Conservation (phyloP, 2,797 vertebrate genomes). For the Sphenopsis melanotis region DNA sequence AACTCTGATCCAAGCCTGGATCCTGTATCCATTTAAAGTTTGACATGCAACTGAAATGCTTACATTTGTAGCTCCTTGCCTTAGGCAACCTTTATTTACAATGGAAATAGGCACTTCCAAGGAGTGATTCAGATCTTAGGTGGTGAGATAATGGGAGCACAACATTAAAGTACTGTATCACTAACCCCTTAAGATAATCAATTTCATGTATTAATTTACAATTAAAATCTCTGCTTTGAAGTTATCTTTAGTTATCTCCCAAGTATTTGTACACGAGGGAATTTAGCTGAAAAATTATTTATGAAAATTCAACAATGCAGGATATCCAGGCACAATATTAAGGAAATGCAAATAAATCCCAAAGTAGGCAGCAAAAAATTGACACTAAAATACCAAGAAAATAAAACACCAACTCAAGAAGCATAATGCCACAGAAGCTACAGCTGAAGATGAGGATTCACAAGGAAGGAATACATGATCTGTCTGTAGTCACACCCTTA, state of each 20-base stretch:
- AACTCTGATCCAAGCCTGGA: not conserved
- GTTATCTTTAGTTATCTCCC: constrained; percentile 17
- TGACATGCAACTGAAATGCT: not conserved
- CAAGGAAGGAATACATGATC: not conserved
- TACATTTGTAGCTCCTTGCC: not conserved
- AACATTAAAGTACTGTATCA: not conserved
- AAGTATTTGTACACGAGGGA: not conserved
- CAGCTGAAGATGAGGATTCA: not conserved
- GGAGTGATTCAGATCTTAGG: constrained; percentile 36
- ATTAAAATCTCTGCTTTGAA: constrained; percentile 62
- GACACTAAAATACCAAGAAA: not conserved
- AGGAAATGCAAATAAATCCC: constrained; percentile 7
- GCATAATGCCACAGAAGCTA: not conserved
- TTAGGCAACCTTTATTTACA: constrained; percentile 15
- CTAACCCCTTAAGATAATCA: constrained; percentile 25
- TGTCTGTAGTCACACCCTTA: not conserved
- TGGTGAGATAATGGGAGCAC: not conserved
- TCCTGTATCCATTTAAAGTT: not conserved
- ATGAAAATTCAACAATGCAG: constrained; percentile 24
- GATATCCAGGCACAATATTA: not conserved
- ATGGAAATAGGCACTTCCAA: not conserved
- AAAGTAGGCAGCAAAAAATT: not conserved
- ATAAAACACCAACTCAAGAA: not conserved
- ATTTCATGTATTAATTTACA: constrained; percentile 47
- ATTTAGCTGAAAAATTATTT: constrained; percentile 6